Evolutionary conservation across 2,113 vertebrate genomes (phyloP), one percentile per base, ranked within the genome.

Genomic region (Fregata magnificens): DNA sequence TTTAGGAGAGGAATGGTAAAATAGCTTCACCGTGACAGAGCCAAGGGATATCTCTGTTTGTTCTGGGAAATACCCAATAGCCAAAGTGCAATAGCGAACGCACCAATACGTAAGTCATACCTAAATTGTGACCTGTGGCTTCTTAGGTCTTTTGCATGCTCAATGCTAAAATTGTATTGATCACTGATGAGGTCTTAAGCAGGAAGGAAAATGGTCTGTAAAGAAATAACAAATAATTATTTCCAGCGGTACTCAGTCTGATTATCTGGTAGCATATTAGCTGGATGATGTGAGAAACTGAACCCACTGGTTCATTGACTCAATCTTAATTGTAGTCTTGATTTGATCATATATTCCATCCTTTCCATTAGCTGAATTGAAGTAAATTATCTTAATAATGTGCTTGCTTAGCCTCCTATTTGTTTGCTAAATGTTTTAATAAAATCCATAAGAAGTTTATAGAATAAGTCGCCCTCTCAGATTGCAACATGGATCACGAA

Each of bases 71-170:
- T 52, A 74, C 26, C 14, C 18, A 19, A 5, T 13, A 40, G 11
- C 20, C 40, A 36, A 28, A 47, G 24, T 18, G 19, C 42, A 36
- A 18, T 13, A 80, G 19, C 50, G 40, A 73, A 21, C 2, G 2
- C 1, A 5, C 9, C 20, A 40, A 58, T 49, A 59, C 0, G 0
- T 36, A 52, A 52, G 13, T 62, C 2, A 1, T 50, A 74, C 21
- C 36, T 74, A 52, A 40, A 42, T 29, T 16, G 26, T 25, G 16
- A 53, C 44, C 38, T 67, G 19, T 42, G 11, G 16, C 29, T 91
- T 31, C 42, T 69, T 45, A 42, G 0, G 0, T 42, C 80, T 80
- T 77, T 71, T 42, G n/a, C 22, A 42, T 9, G 10, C 16, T 36
- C 47, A 84, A 69, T 55, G 34, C 11, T 74, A 70, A 88, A 40